These are phyloP conservation scores for Echiichthys vipera DNA, from an alignment of 2,797 vertebrate species.

Conservation along the genomic window DNA sequence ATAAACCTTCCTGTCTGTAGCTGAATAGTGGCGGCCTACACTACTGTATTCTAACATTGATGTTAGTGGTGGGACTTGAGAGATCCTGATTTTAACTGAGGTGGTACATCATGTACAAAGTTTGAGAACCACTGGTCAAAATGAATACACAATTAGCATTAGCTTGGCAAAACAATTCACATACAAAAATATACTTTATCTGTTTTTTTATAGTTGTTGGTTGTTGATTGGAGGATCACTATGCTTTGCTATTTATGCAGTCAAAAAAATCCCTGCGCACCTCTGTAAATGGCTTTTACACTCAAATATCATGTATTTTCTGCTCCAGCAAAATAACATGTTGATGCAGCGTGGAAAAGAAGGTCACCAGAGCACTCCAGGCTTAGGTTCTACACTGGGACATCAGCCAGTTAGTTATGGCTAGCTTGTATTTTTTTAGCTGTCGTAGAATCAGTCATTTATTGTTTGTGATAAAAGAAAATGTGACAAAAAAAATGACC, in stretches of 20 bases:
- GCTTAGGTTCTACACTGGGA: background rate
- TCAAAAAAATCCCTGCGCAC: background rate
- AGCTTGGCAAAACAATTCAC: background rate
- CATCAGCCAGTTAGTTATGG: background rate
- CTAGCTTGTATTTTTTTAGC: background rate
- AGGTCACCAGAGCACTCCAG: background rate
- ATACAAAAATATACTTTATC: background rate
- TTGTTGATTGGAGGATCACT: background rate
- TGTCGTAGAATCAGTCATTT: background rate
- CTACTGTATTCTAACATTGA: no score
- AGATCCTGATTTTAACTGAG: no score
- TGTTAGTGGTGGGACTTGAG: no score
- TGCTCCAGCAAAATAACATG: background rate
- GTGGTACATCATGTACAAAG: no score
- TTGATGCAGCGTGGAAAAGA: background rate
- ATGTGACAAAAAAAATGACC: constrained; percentile 71
- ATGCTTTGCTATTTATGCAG: background rate
- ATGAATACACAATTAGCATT: background rate
- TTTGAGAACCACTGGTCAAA: no score
- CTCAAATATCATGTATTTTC: background rate
- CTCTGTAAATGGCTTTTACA: background rate
- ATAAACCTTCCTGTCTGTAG: no score
- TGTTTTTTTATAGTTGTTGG: no score
- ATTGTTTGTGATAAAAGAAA: background rate
- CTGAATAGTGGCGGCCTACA: no score